Evolutionary conservation across 1,140 invertebrate genomes (phyloP).

Genomic region (Anadara kagoshimensis): DNA sequence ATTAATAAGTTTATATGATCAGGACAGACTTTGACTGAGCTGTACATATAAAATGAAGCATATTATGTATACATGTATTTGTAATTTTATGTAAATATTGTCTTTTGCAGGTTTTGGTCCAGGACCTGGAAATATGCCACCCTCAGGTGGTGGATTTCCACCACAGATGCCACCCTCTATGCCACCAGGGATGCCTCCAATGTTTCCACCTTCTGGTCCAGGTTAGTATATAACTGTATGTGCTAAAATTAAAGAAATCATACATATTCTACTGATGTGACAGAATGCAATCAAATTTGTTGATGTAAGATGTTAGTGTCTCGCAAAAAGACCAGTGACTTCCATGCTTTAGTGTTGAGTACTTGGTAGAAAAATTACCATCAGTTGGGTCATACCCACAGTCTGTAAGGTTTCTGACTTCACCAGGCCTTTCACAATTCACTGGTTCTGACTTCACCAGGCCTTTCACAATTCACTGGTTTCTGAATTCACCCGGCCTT

Average conservation of each 20-base stretch:
- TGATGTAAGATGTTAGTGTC: neutral
- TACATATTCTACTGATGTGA: neutral
- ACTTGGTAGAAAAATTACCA: neutral
- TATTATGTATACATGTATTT: neutral
- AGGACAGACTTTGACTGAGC: no score
- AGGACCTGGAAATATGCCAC: slow-evolving; percentile 48
- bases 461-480: no score
- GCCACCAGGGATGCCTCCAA: slow-evolving; percentile 44
- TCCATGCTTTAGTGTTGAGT: neutral
- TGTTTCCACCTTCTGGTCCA: slow-evolving; percentile 29
- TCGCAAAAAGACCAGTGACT: neutral
- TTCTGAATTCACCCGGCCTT: no score
- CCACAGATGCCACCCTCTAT: slow-evolving; percentile 46
- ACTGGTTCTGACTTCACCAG: no score
- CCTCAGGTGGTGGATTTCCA: slow-evolving; percentile 51
- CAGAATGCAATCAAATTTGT: neutral
- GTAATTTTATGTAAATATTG: slow-evolving; percentile 10
- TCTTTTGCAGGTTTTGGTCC: slow-evolving; percentile 50
- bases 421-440: no score
- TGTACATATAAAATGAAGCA: neutral
- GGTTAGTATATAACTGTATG: neutral
- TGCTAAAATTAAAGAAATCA: neutral
- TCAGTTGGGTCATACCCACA: neutral
- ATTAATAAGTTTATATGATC: no score
- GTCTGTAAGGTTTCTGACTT: no score